A percentile compares a stretch with the other conserved stretches of the same genome.
Conservation (phyloP, 2,797 vertebrate genomes). For the Erpetoichthys calabaricus region DNA sequence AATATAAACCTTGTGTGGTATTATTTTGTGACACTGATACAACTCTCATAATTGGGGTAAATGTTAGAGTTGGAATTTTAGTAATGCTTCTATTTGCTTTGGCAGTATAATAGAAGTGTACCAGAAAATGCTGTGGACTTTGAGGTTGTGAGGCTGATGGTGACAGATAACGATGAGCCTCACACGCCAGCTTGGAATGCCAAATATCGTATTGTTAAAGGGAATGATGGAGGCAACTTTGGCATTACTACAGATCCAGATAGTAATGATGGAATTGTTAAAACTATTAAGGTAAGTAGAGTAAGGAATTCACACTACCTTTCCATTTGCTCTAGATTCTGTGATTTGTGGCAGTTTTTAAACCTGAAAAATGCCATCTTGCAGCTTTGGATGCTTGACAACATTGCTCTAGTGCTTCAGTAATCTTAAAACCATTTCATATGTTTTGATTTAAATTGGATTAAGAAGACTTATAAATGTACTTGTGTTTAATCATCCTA, state of each 20-base stretch:
- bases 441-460: no score
- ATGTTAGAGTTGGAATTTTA: neutral
- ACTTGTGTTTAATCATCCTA: no score
- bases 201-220: constrained; percentile 49
- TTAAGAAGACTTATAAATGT: no score
- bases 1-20: neutral
- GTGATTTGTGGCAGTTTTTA: no score
- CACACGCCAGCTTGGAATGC: constrained; percentile 58
- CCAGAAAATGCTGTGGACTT: constrained; percentile 48
- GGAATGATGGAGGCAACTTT: constrained; percentile 46
- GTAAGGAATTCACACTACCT: neutral
- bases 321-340: no score
- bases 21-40: no score
- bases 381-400: no score
- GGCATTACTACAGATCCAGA: constrained; percentile 37
- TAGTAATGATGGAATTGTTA: constrained; percentile 65
- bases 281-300: constrained; percentile 49
- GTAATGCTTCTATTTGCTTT: constrained; percentile 6
- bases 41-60: neutral
- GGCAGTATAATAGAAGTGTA: constrained; percentile 44
- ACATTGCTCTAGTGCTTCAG: no score
- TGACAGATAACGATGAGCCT: constrained; percentile 53
- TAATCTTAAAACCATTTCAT: no score
- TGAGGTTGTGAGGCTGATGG: constrained; percentile 37
- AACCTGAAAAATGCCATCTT: no score